Percentiles rank a stretch among this genome's conserved stretches.
Evolutionary conservation across 1,140 invertebrate genomes (phyloP).

Genomic region (Ips typographus): DNA sequence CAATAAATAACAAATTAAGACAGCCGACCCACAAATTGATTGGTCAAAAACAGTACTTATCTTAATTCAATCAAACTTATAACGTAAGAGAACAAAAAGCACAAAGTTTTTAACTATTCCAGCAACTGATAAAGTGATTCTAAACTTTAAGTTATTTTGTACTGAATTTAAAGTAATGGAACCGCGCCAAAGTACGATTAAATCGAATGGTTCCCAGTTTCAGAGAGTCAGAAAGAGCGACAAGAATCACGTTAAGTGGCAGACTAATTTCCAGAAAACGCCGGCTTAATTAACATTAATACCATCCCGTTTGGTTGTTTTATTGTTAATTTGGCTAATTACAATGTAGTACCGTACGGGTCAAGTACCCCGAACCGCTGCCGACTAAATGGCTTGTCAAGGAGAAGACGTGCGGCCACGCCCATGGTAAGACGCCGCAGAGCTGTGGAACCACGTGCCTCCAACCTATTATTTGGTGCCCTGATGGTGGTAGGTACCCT

Average conservation of each 20-base stretch:
- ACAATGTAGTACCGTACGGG: constrained; percentile 24
- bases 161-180: too few species aligned
- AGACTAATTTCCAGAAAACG: constrained; percentile 12
- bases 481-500: not conserved
- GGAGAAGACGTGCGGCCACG: constrained; percentile 24
- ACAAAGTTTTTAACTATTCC: too few species aligned
- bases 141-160: too few species aligned
- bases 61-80: too few species aligned
- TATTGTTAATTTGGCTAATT: constrained; percentile 36
- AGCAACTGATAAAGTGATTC: too few species aligned
- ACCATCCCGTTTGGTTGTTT: constrained; percentile 12
- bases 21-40: too few species aligned
- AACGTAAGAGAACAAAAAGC: too few species aligned
- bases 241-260: not conserved
- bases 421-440: constrained; percentile 23
- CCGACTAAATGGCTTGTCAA: constrained; percentile 29
- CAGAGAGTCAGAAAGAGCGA: too few species aligned
- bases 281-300: constrained; percentile 33
- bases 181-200: too few species aligned
- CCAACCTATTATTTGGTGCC: constrained; percentile 14
- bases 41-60: too few species aligned
- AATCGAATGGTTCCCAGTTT: too few species aligned
- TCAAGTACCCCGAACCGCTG: constrained; percentile 21
- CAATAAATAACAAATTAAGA: too few species aligned
- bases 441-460: constrained; percentile 18